phyloP scores from a whole-genome alignment of 2,888 invertebrate species.

The Chromoteleia sp. region DNA sequence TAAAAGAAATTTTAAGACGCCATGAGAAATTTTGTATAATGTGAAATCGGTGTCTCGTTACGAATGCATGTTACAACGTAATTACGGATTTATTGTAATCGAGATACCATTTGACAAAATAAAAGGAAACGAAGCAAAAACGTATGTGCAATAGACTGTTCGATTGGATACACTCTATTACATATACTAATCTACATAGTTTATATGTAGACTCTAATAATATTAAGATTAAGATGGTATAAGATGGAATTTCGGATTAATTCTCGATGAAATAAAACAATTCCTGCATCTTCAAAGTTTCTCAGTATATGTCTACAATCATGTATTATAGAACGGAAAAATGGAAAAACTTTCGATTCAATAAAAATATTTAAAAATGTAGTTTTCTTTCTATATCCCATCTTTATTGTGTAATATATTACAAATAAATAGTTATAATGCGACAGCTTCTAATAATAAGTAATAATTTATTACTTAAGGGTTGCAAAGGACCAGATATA shows the following conservation, averaged over 20 bases:
- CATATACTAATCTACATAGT: constrained; percentile 73
- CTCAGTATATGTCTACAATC: constrained; percentile 83
- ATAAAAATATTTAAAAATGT: constrained; percentile 77
- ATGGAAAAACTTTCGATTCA: constrained; percentile 78
- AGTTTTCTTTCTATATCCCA: background rate
- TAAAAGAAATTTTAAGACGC: constrained; percentile 8
- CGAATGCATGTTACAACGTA: constrained; percentile 68
- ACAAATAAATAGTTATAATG: too few relatives aligned
- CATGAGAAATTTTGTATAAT: constrained; percentile 43
- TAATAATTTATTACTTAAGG: too few relatives aligned
- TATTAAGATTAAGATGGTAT: constrained; percentile 79
- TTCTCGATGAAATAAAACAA: constrained; percentile 80
- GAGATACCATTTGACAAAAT: constrained; percentile 61
- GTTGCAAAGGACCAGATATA: too few relatives aligned
- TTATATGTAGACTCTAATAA: constrained; percentile 79
- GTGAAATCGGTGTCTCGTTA: constrained; percentile 53
- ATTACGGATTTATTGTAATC: constrained; percentile 69
- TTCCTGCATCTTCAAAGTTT: constrained; percentile 81
- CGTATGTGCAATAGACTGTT: constrained; percentile 55
- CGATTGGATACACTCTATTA: constrained; percentile 63
- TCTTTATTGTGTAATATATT: too few relatives aligned
- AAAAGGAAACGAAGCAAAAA: constrained; percentile 20
- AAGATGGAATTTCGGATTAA: constrained; percentile 80
- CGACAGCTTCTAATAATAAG: too few relatives aligned
- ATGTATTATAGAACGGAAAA: constrained; percentile 81